These are phyloP conservation scores for Mungos mungo DNA, from an alignment of 2,113 vertebrate species.

Conservation along the genomic window DNA sequence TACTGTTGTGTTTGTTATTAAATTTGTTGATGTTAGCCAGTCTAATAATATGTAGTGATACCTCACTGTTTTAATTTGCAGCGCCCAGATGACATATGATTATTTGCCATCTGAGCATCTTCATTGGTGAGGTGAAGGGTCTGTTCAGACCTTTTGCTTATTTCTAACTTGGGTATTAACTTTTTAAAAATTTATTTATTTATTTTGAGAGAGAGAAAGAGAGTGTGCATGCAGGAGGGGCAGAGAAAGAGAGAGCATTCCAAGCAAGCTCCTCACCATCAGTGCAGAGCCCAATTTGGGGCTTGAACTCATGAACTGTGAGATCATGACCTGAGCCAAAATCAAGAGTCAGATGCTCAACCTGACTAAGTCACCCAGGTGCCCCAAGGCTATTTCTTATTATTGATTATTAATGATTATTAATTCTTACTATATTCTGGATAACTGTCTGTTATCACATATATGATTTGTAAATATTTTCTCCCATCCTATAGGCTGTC, in stretches of 20 bases:
- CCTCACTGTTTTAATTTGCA: neutral
- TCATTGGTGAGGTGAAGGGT: neutral
- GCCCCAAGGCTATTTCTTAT: neutral
- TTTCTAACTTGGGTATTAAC: neutral
- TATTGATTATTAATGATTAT: neutral
- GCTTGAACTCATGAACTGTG: no score
- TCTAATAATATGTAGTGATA: neutral
- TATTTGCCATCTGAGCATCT: neutral
- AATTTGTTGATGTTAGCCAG: neutral
- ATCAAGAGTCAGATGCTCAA: no score
- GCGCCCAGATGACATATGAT: neutral
- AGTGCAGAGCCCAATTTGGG: no score
- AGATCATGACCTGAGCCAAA: no score
- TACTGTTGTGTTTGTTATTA: neutral
- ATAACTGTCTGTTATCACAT: neutral
- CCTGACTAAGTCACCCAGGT: no score
- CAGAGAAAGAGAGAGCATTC: no score
- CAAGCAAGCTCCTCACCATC: no score
- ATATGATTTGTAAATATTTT: neutral
- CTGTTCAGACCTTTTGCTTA: neutral
- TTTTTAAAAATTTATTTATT: neutral
- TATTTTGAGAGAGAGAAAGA: no score
- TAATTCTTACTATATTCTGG: neutral
- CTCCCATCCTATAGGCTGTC: neutral
- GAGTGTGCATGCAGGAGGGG: no score